Evolutionary conservation across 2,113 vertebrate species (phyloP), one percentile per base, ranked within the genome.

Genomic region (Telmatochromis brachygnathus): DNA sequence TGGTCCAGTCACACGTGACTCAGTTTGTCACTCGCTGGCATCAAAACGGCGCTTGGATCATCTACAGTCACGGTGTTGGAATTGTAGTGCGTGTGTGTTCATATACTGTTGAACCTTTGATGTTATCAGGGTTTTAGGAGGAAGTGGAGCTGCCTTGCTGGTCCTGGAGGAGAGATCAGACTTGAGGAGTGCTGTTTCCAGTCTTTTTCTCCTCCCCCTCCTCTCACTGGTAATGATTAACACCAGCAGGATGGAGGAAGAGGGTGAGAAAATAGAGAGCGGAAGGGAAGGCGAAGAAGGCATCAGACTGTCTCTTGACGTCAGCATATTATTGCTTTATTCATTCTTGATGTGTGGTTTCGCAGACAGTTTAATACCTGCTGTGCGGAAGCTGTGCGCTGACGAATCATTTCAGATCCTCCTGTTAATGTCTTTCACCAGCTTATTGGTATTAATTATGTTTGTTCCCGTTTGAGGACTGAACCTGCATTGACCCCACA

Each of bases 201-300:
- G 55, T 47, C 47, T 65, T 21, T 15, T 21, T 37, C 53, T 23
- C 84, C 60, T 15, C 83, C 35, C 28, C 37, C 23, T 23, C 19
- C 35, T 51, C 47, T 39, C 65, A 35, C 55, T 55, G 47, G 80
- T 75, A 92, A 75, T 92, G 81, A 95, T 95, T 94, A 93, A 94
- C 91, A 93, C 86, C 73, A 91, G 70, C 84, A 87, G 82, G 85
- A 47, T 86, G 79, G 88, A 89, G 80, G 84, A 79, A 54, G 85
- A 23, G 65, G 73, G 85, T 93, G 90, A 94, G 89, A 92, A 90
- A 89, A 87, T 28, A 62, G 42, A 84, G 19, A 62, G 81, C 51
- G 58, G 70, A 60, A 39, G 51, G 81, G 65, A 81, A 30, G 30
- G 54, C 21, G 68, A 88, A 53, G 58, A 13, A 58, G 75, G 82